Percentiles rank a stretch among this genome's conserved stretches.
Evolutionary conservation across 2,888 invertebrate species (phyloP).

Genomic region (Enchytraeus crypticus): DNA sequence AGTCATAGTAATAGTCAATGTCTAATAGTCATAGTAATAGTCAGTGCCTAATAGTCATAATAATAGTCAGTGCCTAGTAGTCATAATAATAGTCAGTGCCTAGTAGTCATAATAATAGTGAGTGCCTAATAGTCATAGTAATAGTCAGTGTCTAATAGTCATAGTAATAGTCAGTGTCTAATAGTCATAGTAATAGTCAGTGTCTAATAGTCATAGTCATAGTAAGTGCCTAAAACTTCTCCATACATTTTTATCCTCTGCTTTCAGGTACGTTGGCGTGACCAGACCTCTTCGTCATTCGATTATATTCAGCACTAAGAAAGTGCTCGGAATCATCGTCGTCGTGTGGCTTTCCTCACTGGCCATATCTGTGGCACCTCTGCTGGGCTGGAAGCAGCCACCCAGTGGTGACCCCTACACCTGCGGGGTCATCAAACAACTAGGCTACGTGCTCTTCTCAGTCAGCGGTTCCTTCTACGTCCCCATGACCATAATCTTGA

Average conservation of each 20-base stretch:
- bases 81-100: no score
- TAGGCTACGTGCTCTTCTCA: constrained; percentile 61
- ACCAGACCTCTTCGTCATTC: constrained; percentile 59
- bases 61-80: no score
- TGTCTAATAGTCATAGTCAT: no score
- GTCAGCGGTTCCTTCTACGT: constrained; percentile 61
- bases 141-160: no score
- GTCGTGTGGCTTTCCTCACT: constrained; percentile 54
- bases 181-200: no score
- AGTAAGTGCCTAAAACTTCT: no score
- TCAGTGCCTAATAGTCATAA: no score
- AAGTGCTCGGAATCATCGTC: constrained; percentile 45
- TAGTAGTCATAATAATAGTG: no score
- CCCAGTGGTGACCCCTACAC: constrained; percentile 43
- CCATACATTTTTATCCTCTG: neutral
- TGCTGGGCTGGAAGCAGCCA: constrained; percentile 54
- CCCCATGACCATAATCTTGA: constrained; percentile 58
- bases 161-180: no score
- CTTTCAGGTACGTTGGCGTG: constrained; percentile 57
- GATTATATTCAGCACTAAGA: constrained; percentile 38
- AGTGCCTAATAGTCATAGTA: no score
- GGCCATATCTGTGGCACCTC: constrained; percentile 58
- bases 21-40: no score
- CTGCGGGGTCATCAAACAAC: constrained; percentile 55
- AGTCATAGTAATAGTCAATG: no score